These are phyloP conservation scores for Scaptomyza hsui DNA, from an alignment of 1,140 invertebrate genomes.

Conservation along the genomic window DNA sequence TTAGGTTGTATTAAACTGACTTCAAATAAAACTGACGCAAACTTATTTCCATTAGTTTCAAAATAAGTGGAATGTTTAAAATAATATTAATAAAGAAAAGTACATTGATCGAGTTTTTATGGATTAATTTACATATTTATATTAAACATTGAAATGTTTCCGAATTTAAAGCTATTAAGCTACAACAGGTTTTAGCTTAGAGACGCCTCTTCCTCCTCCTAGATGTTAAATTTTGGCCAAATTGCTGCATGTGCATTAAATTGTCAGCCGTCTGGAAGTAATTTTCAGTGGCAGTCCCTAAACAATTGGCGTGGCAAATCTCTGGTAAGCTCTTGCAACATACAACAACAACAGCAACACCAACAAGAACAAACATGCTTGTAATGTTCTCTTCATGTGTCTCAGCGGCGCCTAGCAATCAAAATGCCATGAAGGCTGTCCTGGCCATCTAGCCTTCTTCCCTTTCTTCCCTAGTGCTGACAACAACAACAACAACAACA, in stretches of 20 bases:
- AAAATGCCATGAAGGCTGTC: slow-evolving; percentile 43
- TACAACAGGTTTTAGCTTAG: not conserved
- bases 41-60: no score
- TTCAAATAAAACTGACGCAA: no score
- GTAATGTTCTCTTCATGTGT: slow-evolving; percentile 38
- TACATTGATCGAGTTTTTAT: no score
- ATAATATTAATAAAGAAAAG: no score
- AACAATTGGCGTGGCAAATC: slow-evolving; percentile 48
- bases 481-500: slow-evolving; percentile 14
- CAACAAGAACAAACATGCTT: slow-evolving; percentile 12
- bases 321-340: slow-evolving; percentile 18
- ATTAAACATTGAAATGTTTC: not conserved
- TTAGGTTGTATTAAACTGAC: no score
- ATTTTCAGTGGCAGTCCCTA: slow-evolving; percentile 36
- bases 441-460: not conserved
- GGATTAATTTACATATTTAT: no score
- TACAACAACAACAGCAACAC: not conserved
- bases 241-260: slow-evolving; percentile 21
- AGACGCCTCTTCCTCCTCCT: no score
- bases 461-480: slow-evolving; percentile 2
- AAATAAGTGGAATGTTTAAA: no score
- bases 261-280: slow-evolving; percentile 20
- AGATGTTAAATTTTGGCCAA: not conserved
- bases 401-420: slow-evolving; percentile 54
- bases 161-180: slow-evolving; percentile 1